Evolutionary conservation across 2,888 invertebrate species (phyloP), one percentile per base, ranked within the genome.

Genomic region (Syritta pipiens): DNA sequence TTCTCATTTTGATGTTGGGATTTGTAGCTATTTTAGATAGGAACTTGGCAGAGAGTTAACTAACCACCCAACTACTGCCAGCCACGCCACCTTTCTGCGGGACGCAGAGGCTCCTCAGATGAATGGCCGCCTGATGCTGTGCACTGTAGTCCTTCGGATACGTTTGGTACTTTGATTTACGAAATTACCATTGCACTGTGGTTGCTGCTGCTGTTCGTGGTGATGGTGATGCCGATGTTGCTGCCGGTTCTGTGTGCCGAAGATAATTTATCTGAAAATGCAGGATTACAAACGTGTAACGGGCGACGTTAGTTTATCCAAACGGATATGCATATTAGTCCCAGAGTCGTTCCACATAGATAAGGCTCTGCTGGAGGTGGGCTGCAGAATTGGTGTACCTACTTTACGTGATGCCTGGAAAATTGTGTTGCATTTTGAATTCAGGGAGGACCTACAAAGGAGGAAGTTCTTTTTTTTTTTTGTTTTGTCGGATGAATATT

Each of bases 1-100:
- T 79, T 79, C 62, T 72, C 62, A 79, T 79, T 79, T 74, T 57
- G 79, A 79, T 79, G 79, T 79, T 68, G 79, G 77, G 79, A 79
- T 79, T 79, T 79, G 79, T 79, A 79, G 79, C 72, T 74, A 72
- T 79, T 79, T 79, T 74, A 79, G 79, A 79, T 79, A 79, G 79
- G 79, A 74, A 74, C 79, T 68, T 74, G 79, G 62, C 74, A 74
- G 68, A 68, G 68, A 79, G 62, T 79, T 79, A 60, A 74, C 79
- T 79, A 74, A 74, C 79, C 79, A 79, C 79, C 79, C 74, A 79
- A 79, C 72, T 72, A 60, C 71, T 48, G 51, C 62, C 24, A 10
- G 22, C 49, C 44, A 53, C 44, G 37, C 17, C 19, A 7, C 28
- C 20, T 30, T 7, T 9, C n/a, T 14, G 24, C 19, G 35, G 57